phyloP scores from a whole-genome alignment of 2,888 invertebrate genomes.

The Malachius bipustulatus region DNA sequence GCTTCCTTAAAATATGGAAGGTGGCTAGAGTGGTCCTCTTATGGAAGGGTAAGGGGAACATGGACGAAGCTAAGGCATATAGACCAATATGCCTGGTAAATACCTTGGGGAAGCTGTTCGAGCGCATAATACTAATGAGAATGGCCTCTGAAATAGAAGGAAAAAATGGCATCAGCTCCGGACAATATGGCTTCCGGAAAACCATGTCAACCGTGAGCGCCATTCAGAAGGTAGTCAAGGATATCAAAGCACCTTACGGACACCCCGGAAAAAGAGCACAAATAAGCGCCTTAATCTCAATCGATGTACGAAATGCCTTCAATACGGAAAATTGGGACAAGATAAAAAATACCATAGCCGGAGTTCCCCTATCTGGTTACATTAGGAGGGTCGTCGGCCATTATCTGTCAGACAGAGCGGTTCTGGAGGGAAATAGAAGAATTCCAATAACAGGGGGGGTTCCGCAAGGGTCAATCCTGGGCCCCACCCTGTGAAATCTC shows the following conservation, averaged over 20 bases:
- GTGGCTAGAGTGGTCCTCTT: slow-evolving; percentile 12
- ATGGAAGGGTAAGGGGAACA: slow-evolving; percentile 9
- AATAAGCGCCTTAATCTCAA: slow-evolving; percentile 12
- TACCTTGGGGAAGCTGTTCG: slow-evolving; percentile 12
- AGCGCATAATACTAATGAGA: slow-evolving; percentile 1
- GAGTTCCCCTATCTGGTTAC: too few relatives aligned
- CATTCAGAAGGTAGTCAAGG: neutral
- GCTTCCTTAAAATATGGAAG: slow-evolving; percentile 9
- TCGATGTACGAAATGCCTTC: slow-evolving; percentile 19
- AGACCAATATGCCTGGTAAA: slow-evolving; percentile 15
- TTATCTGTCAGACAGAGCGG: too few relatives aligned
- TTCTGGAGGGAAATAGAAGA: too few relatives aligned
- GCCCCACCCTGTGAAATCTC: too few relatives aligned
- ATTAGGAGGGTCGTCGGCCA: too few relatives aligned
- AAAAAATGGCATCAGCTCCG: slow-evolving; percentile 1
- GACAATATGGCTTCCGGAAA: slow-evolving; percentile 9
- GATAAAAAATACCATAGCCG: too few relatives aligned
- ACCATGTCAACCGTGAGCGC: slow-evolving; percentile 6
- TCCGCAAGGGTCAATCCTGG: too few relatives aligned
- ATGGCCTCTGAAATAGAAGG: neutral
- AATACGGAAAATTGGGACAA: slow-evolving; percentile 17
- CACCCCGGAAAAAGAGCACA: neutral
- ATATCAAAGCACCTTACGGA: neutral
- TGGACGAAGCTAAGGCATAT: slow-evolving; percentile 8
- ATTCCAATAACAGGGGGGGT: too few relatives aligned